Base-by-base conservation (phyloP, 2,113 vertebrate genomes). In the Scomber colias region DNA sequence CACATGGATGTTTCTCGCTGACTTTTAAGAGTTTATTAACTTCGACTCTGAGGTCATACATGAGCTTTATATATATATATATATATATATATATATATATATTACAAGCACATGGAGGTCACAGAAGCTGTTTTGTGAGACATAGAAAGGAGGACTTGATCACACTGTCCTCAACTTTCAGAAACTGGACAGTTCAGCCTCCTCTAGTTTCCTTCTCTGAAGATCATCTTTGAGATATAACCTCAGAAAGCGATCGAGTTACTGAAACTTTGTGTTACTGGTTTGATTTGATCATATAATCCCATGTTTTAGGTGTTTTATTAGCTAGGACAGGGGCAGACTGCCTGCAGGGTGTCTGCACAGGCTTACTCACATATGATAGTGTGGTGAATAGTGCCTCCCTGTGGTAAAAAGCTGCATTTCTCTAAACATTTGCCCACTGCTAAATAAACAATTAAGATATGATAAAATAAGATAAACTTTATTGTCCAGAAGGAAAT, bases 341-440 rank as follows among this genome's bases (percentile, higher is more conserved):
- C 15, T 30, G 11, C 15, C 19, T 27, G 16, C 3, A 48, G 17
- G 15, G 3, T 44, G 59, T 30, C 46, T 17, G 10, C 8, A 49
- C 27, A 31, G 16, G 11, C 19, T 0, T 11, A 35, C 3, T 15
- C 3, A 5, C 16, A 24, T 49, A 7, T 46, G 5, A 65, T 61
- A 31, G 4, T 19, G 7, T 60, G 17, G 21, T 31, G 15, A 75
- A 74, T 3, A 71, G 48, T 11, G 64, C 61, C 81, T 15, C 64
- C 76, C 0, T 49, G 79, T 81, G 89, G 75, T 51, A 0, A 45
- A 44, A 79, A 27, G 0, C 0, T 10, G 9, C 1, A 40, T 40
- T 40, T 40, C 35, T 40, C 35, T 40, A 40, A 40, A 40, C 6
- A 8, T 9, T 40, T 40, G 8, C 35, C 9, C 7, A 40, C 35